Percentiles rank a stretch among this genome's conserved stretches.
Conservation (phyloP, 2,888 invertebrate genomes). For the Homarus gammarus region DNA sequence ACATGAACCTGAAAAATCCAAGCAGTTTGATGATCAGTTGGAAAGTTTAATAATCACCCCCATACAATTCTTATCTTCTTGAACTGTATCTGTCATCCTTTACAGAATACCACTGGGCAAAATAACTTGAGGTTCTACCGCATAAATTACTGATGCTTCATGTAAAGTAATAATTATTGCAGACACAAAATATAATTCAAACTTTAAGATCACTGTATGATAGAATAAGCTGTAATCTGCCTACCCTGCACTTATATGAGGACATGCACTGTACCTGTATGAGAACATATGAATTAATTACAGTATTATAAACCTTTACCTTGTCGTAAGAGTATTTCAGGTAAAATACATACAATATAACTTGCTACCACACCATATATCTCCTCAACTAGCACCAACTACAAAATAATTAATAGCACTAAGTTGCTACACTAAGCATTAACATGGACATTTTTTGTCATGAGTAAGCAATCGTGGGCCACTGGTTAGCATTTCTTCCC, state of each 20-base stretch:
- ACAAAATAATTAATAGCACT: slow-evolving; percentile 35
- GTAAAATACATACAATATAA: slow-evolving; percentile 11
- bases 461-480: slow-evolving; percentile 11
- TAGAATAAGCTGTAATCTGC: not conserved
- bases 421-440: slow-evolving; percentile 34
- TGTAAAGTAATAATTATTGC: slow-evolving; percentile 4
- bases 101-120: not conserved
- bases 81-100: not conserved
- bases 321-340: slow-evolving; percentile 41
- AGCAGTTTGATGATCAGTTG: too few relatives aligned
- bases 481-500: slow-evolving; percentile 3
- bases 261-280: too few relatives aligned
- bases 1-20: too few relatives aligned
- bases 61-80: too few relatives aligned
- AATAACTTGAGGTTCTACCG: not conserved
- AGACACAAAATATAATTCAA: not conserved
- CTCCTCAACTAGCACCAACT: slow-evolving; percentile 63
- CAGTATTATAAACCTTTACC: not conserved
- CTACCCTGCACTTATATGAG: too few relatives aligned
- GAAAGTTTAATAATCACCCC: not conserved
- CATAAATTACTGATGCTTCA: not conserved
- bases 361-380: slow-evolving; percentile 13
- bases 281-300: too few relatives aligned
- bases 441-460: slow-evolving; percentile 31
- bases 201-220: not conserved